phyloP scores from a whole-genome alignment of 2,113 vertebrate species.

The Platycercus adscitus region DNA sequence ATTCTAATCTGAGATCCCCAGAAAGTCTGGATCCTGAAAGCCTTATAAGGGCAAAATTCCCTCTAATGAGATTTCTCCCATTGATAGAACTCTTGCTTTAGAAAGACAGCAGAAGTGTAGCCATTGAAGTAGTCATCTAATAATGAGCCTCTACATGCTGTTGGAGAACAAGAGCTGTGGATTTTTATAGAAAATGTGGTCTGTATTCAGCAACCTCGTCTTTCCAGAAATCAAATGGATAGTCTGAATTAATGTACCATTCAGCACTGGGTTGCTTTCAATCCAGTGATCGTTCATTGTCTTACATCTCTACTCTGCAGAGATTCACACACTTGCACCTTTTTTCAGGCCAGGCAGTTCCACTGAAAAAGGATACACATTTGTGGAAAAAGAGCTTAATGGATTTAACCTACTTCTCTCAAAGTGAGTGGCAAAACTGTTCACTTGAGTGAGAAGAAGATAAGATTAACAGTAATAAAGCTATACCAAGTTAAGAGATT shows the following conservation, averaged over 20 bases:
- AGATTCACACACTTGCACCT: neutral
- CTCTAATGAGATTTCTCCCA: neutral
- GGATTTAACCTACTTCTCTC: neutral
- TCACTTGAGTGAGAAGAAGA: conserved; percentile 12
- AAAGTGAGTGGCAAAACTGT: conserved; percentile 26
- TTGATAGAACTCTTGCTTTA: neutral
- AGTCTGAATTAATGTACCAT: neutral
- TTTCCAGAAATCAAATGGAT: neutral
- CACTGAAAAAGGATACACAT: neutral
- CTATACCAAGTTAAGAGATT: neutral
- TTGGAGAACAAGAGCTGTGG: neutral
- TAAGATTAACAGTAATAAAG: conserved; percentile 27
- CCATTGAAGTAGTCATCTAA: neutral
- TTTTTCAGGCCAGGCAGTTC: neutral
- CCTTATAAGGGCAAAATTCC: conserved; percentile 37
- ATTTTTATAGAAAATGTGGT: neutral
- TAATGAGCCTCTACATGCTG: neutral
- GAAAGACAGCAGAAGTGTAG: neutral
- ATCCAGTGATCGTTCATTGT: neutral
- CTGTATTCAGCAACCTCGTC: neutral
- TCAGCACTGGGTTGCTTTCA: neutral
- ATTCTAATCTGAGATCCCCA: conserved; percentile 23
- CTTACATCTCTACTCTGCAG: neutral
- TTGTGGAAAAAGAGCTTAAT: neutral
- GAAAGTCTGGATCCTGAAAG: neutral